Evolutionary conservation across 2,797 vertebrate species (phyloP).

Genomic region (Enteromius anoplus): DNA sequence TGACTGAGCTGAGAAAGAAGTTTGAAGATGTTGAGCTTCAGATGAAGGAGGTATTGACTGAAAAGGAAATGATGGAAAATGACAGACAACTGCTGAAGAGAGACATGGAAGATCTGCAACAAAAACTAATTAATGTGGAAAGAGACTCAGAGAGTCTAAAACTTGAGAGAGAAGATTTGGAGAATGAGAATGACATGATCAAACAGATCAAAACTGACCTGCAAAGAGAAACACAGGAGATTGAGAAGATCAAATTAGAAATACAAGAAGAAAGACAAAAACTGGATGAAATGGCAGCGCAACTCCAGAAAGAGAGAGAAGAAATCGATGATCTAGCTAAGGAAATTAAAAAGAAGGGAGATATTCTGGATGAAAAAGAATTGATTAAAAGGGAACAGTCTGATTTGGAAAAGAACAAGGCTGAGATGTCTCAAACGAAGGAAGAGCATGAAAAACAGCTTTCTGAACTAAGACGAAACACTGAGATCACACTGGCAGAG

Average conservation of each 20-base stretch:
- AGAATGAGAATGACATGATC: neutral
- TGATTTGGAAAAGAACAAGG: conserved; percentile 14
- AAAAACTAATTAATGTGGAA: neutral
- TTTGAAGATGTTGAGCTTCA: neutral
- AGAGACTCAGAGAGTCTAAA: neutral
- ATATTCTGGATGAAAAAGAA: neutral
- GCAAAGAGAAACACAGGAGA: neutral
- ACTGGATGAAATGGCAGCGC: neutral
- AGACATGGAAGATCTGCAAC: neutral
- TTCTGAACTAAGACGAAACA: conserved; percentile 9
- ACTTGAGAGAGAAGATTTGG: neutral
- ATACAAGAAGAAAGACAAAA: neutral
- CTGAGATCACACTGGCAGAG: neutral
- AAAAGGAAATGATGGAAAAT: neutral
- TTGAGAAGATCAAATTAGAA: conserved; percentile 8
- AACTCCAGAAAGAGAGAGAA: conserved; percentile 30
- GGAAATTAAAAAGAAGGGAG: too few relatives aligned
- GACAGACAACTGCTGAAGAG: neutral
- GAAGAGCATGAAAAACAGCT: conserved; percentile 11
- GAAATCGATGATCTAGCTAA: neutral
- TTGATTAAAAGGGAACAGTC: conserved; percentile 1
- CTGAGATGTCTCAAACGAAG: neutral
- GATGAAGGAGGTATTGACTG: neutral
- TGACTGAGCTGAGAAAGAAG: neutral
- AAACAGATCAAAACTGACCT: conserved; percentile 22